Evolutionary conservation across 1,140 invertebrate genomes (phyloP).

Genomic region (Drosophila tani): DNA sequence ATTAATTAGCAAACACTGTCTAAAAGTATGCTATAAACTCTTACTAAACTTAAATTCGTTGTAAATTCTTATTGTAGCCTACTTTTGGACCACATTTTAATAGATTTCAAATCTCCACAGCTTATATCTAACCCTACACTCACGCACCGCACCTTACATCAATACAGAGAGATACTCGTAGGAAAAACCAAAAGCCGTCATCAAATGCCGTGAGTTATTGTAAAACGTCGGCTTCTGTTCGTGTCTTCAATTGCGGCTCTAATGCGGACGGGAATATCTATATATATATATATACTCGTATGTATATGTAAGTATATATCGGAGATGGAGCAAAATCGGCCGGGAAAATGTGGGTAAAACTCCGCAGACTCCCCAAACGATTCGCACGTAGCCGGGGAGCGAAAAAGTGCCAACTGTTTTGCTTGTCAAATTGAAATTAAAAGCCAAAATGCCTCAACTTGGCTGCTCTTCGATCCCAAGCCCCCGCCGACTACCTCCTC

Average conservation of each 20-base stretch:
- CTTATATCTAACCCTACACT: neutral
- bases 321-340: neutral
- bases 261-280: constrained; percentile 20
- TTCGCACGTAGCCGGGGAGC: constrained; percentile 33
- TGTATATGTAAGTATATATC: neutral
- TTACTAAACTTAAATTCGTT: no score
- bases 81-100: no score
- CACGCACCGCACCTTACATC: constrained; percentile 18
- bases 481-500: neutral
- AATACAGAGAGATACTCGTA: constrained; percentile 19
- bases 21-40: no score
- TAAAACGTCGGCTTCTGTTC: constrained; percentile 61
- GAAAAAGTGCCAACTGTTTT: constrained; percentile 70
- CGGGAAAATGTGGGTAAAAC: constrained; percentile 3
- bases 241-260: constrained; percentile 33
- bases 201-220: constrained; percentile 79
- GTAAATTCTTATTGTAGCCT: no score
- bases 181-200: constrained; percentile 58
- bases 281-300: neutral
- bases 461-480: constrained; percentile 5
- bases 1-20: no score
- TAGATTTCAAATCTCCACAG: neutral
- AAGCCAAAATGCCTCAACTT: constrained; percentile 70
- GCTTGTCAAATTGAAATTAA: constrained; percentile 83
- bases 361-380: constrained; percentile 35